phyloP scores from a whole-genome alignment of 2,113 vertebrate genomes.

The Hemibagrus wyckioides region DNA sequence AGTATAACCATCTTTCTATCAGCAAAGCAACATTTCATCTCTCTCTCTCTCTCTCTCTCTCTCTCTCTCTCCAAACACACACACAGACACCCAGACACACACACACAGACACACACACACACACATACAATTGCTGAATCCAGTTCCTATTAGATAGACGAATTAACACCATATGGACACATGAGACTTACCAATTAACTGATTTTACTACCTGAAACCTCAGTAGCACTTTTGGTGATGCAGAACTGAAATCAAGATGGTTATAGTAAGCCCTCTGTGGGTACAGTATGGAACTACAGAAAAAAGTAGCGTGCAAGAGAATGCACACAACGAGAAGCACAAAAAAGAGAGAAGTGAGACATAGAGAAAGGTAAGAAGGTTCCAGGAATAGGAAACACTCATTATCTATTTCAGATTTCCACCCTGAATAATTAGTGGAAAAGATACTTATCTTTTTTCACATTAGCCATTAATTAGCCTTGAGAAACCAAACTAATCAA shows the following conservation, averaged over 20 bases:
- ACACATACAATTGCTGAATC: not conserved
- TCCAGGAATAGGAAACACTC: not conserved
- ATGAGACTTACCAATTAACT: not conserved
- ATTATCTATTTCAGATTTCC: not conserved
- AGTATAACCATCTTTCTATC: constrained; percentile 53
- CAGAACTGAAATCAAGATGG: constrained; percentile 13
- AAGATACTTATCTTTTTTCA: no score
- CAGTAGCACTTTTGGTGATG: not conserved
- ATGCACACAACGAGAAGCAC: not conserved
- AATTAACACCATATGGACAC: not conserved
- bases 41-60: no score
- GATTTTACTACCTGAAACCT: not conserved
- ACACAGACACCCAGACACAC: no score
- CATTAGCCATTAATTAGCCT: no score
- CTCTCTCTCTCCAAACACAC: no score
- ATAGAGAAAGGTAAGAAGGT: not conserved
- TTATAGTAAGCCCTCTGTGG: constrained; percentile 72
- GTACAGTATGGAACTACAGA: constrained; percentile 64
- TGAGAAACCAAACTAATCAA: no score
- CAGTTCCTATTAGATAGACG: not conserved
- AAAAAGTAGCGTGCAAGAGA: not conserved
- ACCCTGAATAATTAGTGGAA: no score
- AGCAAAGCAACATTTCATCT: no score
- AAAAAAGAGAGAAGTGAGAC: no score
- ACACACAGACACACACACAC: no score